Evolutionary conservation across 2,888 invertebrate species (phyloP), one percentile per base, ranked within the genome.

Genomic region (Drosophila stalkeri): DNA sequence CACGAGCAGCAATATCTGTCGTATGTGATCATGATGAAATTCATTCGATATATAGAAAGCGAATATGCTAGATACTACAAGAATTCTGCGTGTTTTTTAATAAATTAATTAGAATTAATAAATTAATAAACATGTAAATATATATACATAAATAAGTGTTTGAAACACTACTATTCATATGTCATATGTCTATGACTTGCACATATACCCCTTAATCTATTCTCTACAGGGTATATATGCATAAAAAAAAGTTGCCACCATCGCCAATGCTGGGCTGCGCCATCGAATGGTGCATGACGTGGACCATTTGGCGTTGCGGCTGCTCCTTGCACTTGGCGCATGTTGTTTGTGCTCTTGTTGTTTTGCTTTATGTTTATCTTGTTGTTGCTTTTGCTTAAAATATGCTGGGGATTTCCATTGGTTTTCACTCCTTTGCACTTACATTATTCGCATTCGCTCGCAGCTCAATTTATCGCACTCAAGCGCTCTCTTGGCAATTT

Each of bases 321-420:
- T 62, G 77, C 73, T 79, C 69, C 77, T 82, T 63, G 44, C 39
- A 51, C 64, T 73, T 51, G 20, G 20, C 62, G 44, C n/a, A 20
- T 44, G 63, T 64, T 67, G 52, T 57, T 73, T 23, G 11, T 54
- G 49, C 6, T 33, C 27, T 47, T 64, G 16, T 43, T 64, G 67
- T n/a, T 71, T 23, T 56, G 51, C 14, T 23, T 9, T 18, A 18
- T 27, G n/a, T 47, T 74, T 52, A 57, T 61, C 51, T 39, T 63
- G 33, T 51, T 67, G 61, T 44, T 69, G 46, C 20, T 46, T 51
- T 55, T 59, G 51, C 64, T 77, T 66, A 27, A 77, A 63, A 76
- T 71, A 82, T 72, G 70, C 20, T 87, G 89, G 85, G 83, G 90
- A 85, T 85, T 85, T 85, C 85, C 85, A 77, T 55, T 51, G 62